A percentile compares a stretch with the other conserved stretches of the same genome.
phyloP scores from a whole-genome alignment of 2,113 vertebrate genomes.

The Gorsachius goisagi region DNA sequence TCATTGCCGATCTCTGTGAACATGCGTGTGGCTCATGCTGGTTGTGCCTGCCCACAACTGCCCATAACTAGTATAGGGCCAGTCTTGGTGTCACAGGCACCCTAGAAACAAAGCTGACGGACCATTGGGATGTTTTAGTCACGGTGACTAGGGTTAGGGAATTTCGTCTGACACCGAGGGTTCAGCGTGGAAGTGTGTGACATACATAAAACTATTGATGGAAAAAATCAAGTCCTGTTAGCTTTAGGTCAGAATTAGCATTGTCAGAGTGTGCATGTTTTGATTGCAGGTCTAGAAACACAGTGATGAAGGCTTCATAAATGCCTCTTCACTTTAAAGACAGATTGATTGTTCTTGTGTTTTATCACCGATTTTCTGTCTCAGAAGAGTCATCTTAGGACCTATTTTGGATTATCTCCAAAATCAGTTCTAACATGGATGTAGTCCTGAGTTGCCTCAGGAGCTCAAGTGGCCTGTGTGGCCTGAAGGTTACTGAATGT shows the following conservation, averaged over 20 bases:
- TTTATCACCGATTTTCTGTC: background rate
- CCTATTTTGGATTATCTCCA: background rate
- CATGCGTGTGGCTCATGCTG: background rate
- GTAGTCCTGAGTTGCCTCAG: background rate
- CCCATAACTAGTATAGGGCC: background rate
- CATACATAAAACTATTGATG: background rate
- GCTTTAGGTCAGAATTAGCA: background rate
- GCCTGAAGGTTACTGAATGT: background rate
- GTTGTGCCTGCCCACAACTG: background rate
- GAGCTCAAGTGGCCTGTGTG: background rate
- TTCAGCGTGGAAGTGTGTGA: background rate
- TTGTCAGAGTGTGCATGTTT: background rate
- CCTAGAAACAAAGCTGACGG: background rate
- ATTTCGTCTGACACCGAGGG: background rate
- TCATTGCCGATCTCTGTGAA: background rate
- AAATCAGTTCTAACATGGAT: background rate
- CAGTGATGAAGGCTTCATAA: background rate
- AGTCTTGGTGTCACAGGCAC: background rate
- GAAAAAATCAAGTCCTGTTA: background rate
- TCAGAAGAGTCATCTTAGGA: background rate
- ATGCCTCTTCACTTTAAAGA: background rate
- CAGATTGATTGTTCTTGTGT: background rate
- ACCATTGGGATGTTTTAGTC: background rate
- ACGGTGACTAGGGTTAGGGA: background rate
- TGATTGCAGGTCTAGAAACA: background rate